phyloP scores from a whole-genome alignment of 2,888 invertebrate genomes.

The Andrena trimmerana region DNA sequence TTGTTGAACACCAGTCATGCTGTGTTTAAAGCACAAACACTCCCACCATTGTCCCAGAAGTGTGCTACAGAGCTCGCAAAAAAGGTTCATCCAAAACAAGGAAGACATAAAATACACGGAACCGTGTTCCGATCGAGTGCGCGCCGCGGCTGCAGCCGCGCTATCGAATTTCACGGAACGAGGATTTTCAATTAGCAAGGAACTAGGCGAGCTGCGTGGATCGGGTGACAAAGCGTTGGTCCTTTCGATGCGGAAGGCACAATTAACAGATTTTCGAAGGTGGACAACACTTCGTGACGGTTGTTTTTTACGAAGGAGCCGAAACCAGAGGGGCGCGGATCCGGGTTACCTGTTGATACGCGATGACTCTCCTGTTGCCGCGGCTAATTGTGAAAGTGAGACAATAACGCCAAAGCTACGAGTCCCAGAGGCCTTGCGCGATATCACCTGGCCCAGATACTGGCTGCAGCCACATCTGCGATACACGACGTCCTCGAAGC shows the following conservation, averaged over 20 bases:
- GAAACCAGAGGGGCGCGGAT: constrained; percentile 5
- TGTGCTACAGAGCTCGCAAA: neutral
- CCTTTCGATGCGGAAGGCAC: constrained; percentile 35
- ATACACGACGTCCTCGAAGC: constrained; percentile 53
- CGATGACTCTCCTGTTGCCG: constrained; percentile 40
- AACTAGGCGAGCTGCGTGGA: constrained; percentile 2
- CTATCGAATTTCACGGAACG: constrained; percentile 45
- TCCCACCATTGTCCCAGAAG: neutral
- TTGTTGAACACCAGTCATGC: too few relatives aligned
- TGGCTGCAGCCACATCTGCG: constrained; percentile 55
- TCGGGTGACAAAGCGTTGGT: constrained; percentile 54
- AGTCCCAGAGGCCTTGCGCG: constrained; percentile 24
- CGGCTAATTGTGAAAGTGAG: constrained; percentile 70
- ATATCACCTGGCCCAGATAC: constrained; percentile 62
- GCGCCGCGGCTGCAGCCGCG: neutral
- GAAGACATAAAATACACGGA: neutral
- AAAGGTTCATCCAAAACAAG: neutral
- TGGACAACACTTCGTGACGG: constrained; percentile 1
- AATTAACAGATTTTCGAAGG: constrained; percentile 53
- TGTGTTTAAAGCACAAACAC: too few relatives aligned
- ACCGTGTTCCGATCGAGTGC: constrained; percentile 3
- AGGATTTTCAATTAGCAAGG: constrained; percentile 55
- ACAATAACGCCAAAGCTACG: constrained; percentile 57
- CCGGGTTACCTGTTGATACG: constrained; percentile 69
- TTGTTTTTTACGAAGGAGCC: constrained; percentile 45